Percentiles rank a stretch among this genome's conserved stretches.
These are phyloP conservation scores for Drosophila recens DNA, from an alignment of 2,888 invertebrate genomes.

Conservation along the genomic window DNA sequence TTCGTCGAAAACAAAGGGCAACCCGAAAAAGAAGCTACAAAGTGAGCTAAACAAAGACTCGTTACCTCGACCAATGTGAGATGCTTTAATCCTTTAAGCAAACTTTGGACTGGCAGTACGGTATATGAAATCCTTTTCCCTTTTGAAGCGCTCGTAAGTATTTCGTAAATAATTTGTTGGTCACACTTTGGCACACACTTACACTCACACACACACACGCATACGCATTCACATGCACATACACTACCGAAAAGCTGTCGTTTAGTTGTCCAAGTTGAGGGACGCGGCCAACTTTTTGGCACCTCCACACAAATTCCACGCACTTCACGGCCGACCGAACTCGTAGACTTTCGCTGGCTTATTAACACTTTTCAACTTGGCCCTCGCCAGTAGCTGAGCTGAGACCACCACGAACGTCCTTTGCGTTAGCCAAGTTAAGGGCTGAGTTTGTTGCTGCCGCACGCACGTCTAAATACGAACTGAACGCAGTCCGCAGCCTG, in stretches of 20 bases:
- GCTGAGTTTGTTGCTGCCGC: constrained; percentile 67
- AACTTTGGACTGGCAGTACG: constrained; percentile 48
- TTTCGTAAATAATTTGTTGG: constrained; percentile 54
- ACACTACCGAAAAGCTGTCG: constrained; percentile 32
- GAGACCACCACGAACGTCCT: constrained; percentile 37
- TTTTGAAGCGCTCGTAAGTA: constrained; percentile 38
- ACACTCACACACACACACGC: constrained; percentile 9
- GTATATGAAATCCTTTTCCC: constrained; percentile 40
- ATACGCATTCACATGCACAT: constrained; percentile 25
- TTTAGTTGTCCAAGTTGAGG: constrained; percentile 40
- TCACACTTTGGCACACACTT: constrained; percentile 46
- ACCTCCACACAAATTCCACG: constrained; percentile 37
- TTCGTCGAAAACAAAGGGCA: constrained; percentile 36
- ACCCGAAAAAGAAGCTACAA: constrained; percentile 37
- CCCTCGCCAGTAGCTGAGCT: constrained; percentile 20
- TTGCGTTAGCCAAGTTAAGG: constrained; percentile 29
- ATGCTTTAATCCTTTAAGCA: constrained; percentile 71
- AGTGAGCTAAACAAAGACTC: constrained; percentile 39
- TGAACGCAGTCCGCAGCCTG: constrained; percentile 68
- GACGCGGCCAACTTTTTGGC: constrained; percentile 33
- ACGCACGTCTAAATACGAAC: constrained; percentile 79
- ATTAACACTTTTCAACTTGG: constrained; percentile 51
- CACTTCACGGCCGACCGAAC: constrained; percentile 41
- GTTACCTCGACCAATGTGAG: constrained; percentile 60
- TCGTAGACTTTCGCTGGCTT: constrained; percentile 49